These are phyloP conservation scores for Sturmia bella DNA, from an alignment of 2,888 invertebrate genomes.

Conservation along the genomic window DNA sequence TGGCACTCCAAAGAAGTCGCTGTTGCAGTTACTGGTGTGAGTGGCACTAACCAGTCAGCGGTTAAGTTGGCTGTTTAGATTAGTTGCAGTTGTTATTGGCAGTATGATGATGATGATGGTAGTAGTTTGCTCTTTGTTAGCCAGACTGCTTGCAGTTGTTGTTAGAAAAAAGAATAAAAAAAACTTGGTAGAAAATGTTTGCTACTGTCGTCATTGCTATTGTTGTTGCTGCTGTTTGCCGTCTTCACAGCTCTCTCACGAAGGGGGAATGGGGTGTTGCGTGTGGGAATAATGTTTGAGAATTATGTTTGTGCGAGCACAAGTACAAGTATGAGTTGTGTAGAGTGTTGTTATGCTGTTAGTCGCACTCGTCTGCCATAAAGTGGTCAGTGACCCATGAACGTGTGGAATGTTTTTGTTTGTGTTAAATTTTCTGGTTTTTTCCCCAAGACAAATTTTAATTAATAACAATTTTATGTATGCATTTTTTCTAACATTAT, in stretches of 20 bases:
- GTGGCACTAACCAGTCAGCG: not conserved
- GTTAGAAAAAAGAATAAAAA: not conserved
- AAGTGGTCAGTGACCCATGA: slow-evolving; percentile 67
- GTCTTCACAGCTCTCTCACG: too few species aligned
- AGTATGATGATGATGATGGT: too few species aligned
- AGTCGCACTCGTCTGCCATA: slow-evolving; percentile 14
- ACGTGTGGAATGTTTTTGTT: slow-evolving; percentile 55
- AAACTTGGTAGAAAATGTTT: not conserved
- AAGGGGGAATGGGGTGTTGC: not conserved
- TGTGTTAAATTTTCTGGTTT: slow-evolving; percentile 4
- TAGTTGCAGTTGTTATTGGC: slow-evolving; percentile 41
- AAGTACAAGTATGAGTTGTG: slow-evolving; percentile 10
- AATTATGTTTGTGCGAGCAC: not conserved
- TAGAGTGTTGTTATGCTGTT: slow-evolving; percentile 3
- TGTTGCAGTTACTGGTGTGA: slow-evolving; percentile 14
- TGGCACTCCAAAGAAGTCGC: slow-evolving; percentile 20
- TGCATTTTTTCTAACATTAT: not conserved
- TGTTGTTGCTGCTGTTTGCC: not conserved
- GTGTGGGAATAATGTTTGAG: slow-evolving; percentile 12
- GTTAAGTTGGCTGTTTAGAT: slow-evolving; percentile 9
- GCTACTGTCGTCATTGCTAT: not conserved
- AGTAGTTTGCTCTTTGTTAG: slow-evolving; percentile 41
- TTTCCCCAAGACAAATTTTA: slow-evolving; percentile 55
- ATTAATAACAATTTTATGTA: slow-evolving; percentile 51
- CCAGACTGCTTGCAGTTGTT: slow-evolving; percentile 29